Evolutionary conservation across 1,140 invertebrate genomes (phyloP), one percentile per base, ranked within the genome.

Genomic region (Phenacoccus solenopsis): DNA sequence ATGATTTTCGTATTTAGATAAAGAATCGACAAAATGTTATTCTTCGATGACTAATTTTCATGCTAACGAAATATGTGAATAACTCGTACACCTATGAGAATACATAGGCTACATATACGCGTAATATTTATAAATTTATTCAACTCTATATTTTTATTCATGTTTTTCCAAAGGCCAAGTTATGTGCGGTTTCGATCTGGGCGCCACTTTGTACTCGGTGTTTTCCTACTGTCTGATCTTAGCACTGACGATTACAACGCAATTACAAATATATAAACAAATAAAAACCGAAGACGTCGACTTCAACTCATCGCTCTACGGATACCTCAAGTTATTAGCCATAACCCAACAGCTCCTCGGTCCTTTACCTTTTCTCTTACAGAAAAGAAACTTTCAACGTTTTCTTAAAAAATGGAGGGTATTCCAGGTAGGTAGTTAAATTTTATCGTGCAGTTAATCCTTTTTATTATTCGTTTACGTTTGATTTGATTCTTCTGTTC

Each of bases 351-450:
- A 64, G 16, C 59, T 64, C 25, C 21, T 64, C 2, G 59, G 59
- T 25, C 59, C 59, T 24, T 27, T 64, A 16, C 59, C 59, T 10
- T 64, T 64, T 24, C 4, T 64, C 12, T 3, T 64, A 16, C 59
- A 64, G 20, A 64, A 64, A 64, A 64, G 5, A 10, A 64, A 24
- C 13, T 64, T 64, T 20, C 21, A 25, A 25, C 59, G 59, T 5
- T 64, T 64, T 24, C 25, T 64, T 25, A 9, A 4, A 25, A 64
- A 64, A 64, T 64, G 59, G 59, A 24, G 10, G 2, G 22, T 16
- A 25, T 64, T 64, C 25, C 59, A 64, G 59, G 59, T 38, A 38
- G n/a, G n/a, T 64, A 25, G 5, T 64, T 27, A 64, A 49, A 49
- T 49, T 49, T 49, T 49, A 49, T 49, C 13, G 4, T 49, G 16